Percentiles rank a stretch among this genome's conserved stretches.
Conservation (phyloP, 2,797 vertebrate genomes). For the Enteromius treurensis region DNA sequence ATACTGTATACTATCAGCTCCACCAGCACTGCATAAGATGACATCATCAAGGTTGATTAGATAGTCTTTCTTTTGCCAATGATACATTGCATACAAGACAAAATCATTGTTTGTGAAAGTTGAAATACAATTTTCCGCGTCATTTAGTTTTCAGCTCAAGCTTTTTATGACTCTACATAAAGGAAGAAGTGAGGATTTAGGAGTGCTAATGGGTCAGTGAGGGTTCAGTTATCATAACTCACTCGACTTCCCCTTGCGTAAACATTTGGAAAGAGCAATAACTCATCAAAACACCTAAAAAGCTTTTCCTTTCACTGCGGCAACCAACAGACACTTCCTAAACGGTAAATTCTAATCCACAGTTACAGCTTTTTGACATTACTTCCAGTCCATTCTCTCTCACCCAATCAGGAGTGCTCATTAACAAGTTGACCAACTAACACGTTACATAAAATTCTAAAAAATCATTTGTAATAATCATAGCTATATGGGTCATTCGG, state of each 20-base stretch:
- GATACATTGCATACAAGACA: neutral
- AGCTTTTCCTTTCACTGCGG: slow-evolving; percentile 69
- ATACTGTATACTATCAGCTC: neutral
- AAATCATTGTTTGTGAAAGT: neutral
- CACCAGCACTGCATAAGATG: neutral
- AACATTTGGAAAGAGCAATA: slow-evolving; percentile 78
- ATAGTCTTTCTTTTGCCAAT: neutral
- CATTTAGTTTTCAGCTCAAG: neutral
- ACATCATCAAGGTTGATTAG: neutral
- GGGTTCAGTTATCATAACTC: slow-evolving; percentile 67
- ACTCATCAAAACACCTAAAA: slow-evolving; percentile 73
- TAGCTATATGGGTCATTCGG: neutral
- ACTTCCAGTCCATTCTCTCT: neutral
- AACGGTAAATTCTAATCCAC: slow-evolving; percentile 52
- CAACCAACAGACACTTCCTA: slow-evolving; percentile 69
- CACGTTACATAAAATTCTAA: neutral
- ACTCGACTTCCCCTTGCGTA: slow-evolving; percentile 63
- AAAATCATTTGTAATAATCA: neutral
- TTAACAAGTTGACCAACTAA: neutral
- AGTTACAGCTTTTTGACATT: slow-evolving; percentile 48
- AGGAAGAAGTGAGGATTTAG: slow-evolving; percentile 39
- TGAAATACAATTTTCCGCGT: neutral
- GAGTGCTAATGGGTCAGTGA: slow-evolving; percentile 29
- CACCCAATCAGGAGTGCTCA: slow-evolving; percentile 9
- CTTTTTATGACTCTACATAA: neutral